Evolutionary conservation across 2,888 invertebrate genomes (phyloP).

Genomic region (Lepidochitona cinerea): DNA sequence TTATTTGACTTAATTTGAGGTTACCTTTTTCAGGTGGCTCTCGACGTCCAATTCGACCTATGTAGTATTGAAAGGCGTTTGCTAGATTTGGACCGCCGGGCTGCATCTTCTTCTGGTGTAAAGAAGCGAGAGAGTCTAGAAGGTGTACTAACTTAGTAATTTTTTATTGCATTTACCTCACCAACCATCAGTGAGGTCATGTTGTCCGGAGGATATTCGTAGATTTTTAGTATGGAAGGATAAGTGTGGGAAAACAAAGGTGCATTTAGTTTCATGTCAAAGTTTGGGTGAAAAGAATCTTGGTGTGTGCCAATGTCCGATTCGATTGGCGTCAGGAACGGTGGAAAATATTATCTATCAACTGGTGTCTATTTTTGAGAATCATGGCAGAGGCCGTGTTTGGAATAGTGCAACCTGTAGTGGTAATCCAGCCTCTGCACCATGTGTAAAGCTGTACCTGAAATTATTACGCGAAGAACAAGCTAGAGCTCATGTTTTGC

Average conservation of each 20-base stretch:
- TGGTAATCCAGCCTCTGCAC: constrained; percentile 8
- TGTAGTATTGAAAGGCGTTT: background rate
- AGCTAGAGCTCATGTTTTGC: background rate
- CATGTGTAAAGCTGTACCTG: background rate
- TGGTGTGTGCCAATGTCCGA: background rate
- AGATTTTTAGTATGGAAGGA: constrained; percentile 9
- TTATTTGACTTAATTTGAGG: background rate
- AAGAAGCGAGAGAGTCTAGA: background rate
- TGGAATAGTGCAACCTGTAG: background rate
- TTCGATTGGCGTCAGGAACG: background rate
- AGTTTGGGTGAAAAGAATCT: background rate
- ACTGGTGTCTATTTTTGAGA: background rate
- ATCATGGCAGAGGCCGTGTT: background rate
- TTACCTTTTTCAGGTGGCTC: background rate
- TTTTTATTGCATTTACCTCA: background rate
- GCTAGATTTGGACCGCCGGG: background rate
- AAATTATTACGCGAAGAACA: background rate
- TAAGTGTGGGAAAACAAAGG: background rate
- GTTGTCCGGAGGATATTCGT: background rate
- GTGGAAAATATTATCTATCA: background rate
- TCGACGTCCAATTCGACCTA: background rate
- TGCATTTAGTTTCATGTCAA: background rate
- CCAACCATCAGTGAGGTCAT: background rate
- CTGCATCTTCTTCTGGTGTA: background rate
- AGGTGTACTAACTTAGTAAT: background rate